Percentiles rank a stretch among this genome's conserved stretches.
Evolutionary conservation across 2,888 invertebrate species (phyloP).

Genomic region (Brachypterus glaber): DNA sequence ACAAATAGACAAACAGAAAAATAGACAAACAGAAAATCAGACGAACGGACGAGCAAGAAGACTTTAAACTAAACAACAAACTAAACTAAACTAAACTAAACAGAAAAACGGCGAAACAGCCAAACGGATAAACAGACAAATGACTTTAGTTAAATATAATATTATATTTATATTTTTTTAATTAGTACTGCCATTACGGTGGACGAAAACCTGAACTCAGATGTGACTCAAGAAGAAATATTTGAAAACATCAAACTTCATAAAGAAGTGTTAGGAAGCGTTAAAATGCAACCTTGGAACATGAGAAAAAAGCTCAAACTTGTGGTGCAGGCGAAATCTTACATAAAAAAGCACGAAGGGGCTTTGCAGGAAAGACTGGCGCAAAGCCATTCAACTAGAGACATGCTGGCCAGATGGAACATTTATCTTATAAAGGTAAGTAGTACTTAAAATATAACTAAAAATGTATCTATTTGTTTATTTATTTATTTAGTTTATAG

Average conservation of each 20-base stretch:
- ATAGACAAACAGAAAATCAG: too few species aligned
- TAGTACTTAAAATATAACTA: too few species aligned
- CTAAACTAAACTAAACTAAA: too few species aligned
- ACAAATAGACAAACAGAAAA: too few species aligned
- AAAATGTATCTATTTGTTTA: too few species aligned
- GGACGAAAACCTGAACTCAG: constrained; percentile 55
- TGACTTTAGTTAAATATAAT: too few species aligned
- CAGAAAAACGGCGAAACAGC: too few species aligned
- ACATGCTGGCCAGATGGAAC: constrained; percentile 76
- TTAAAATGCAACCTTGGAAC: constrained; percentile 77
- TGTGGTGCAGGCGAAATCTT: constrained; percentile 75
- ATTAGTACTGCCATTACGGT: constrained; percentile 71
- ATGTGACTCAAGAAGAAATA: constrained; percentile 75
- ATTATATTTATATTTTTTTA: too few species aligned
- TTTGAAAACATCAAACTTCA: constrained; percentile 84
- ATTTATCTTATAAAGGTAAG: constrained; percentile 70
- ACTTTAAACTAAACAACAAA: too few species aligned
- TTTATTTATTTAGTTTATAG: too few species aligned
- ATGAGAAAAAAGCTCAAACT: constrained; percentile 74
- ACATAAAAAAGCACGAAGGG: constrained; percentile 83
- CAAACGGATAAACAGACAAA: too few species aligned
- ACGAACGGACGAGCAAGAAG: too few species aligned
- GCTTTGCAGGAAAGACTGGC: constrained; percentile 80
- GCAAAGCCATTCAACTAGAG: constrained; percentile 77
- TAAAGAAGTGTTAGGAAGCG: constrained; percentile 81